A percentile compares a stretch with the other conserved stretches of the same genome.
Evolutionary conservation across 2,888 invertebrate species (phyloP).

Genomic region (Andrena hattorfiana): DNA sequence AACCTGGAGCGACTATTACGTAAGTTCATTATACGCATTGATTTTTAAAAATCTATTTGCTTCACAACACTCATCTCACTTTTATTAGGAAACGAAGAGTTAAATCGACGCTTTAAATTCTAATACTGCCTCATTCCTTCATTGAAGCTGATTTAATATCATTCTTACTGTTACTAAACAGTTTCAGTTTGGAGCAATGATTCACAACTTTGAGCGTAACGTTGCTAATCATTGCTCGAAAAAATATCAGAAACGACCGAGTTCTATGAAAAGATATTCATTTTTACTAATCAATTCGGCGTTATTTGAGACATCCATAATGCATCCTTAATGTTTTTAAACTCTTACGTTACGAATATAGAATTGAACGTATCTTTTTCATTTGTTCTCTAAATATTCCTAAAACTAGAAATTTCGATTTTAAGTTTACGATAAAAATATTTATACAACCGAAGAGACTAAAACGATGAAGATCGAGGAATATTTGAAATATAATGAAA

Average conservation of each 20-base stretch:
- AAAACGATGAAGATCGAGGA: conserved; percentile 6
- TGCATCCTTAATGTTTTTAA: neutral
- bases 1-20: neutral
- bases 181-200: conserved; percentile 41
- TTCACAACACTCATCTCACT: neutral
- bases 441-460: neutral
- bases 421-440: neutral
- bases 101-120: conserved; percentile 44
- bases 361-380: neutral
- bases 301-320: neutral
- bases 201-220: neutral
- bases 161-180: conserved; percentile 44
- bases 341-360: neutral
- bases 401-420: neutral
- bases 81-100: conserved; percentile 41
- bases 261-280: conserved; percentile 22
- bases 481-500: conserved; percentile 10
- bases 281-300: conserved; percentile 8
- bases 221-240: conserved; percentile 27
- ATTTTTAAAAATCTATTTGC: conserved; percentile 3
- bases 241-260: conserved; percentile 53
- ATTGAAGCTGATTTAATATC: conserved; percentile 55
- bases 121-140: conserved; percentile 57
- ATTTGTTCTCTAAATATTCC: neutral
- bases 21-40: neutral